Base-by-base conservation (phyloP, 1,140 invertebrate genomes). In the Calycopis cecrops region DNA sequence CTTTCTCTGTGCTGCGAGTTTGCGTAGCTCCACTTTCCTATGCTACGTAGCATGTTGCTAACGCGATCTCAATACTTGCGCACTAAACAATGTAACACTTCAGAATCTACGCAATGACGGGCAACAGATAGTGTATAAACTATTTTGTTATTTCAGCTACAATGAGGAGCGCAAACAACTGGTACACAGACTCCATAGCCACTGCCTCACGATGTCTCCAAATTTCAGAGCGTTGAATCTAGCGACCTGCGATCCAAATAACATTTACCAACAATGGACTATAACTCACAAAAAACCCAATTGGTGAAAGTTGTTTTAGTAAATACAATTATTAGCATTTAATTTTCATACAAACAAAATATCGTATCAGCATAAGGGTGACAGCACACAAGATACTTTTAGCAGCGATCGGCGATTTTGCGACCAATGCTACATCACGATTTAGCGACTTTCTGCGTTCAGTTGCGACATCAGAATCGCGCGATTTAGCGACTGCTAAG, bases 181-280 rank as follows among this genome's bases (percentile, higher is more conserved):
- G n/a, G 84, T 93, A 44, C 95, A 98, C 77, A 91, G 92, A 57
- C 89, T 93, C 0, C 91, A 94, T 71, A 92, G 94, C 65, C 94
- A 95, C 71, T 98, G 97, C 72, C 91, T 97, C 70, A 94, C 95
- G 0, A 84, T 97, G 28, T 94, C 96, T 89, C 95, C 95, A 0
- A 91, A 93, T 75, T 93, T 92, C n/a, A 91, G 92, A 55, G 92
- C 93, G 49, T 75, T 97, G 9, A 93, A 92, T 11, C 79, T 97
- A 44, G 91, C 93, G 65, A 92, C 93, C 0, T 97, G 96, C 80
- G 95, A 97, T 84, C 82, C 91, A 18, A 92, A 94, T 64, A 96
- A 97, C 78, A 93, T 93, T 35, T 96, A 95, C 86, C 95, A 97
- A 67, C 93, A 97, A 73, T 97, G 96, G 96, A 90, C 89, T 37